Evolutionary conservation across 1,140 invertebrate genomes (phyloP).

Genomic region (Papilio helenus): DNA sequence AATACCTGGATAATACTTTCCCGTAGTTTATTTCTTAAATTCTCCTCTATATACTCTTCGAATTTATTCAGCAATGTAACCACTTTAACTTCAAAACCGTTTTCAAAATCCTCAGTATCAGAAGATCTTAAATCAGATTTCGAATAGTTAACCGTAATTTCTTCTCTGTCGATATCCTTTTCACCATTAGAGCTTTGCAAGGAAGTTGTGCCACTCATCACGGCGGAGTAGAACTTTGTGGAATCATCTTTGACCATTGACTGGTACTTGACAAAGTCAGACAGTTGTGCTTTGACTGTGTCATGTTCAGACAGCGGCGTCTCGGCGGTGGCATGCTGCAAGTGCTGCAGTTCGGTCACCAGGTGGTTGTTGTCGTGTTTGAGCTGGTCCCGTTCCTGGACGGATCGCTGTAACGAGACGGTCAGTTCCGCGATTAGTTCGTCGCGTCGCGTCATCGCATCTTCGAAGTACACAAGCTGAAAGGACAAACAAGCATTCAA

Average conservation of each 20-base stretch:
- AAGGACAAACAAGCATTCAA: constrained; percentile 73
- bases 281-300: constrained; percentile 72
- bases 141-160: constrained; percentile 74
- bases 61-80: constrained; percentile 72
- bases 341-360: constrained; percentile 84
- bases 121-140: constrained; percentile 70
- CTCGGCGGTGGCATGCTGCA: constrained; percentile 84
- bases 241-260: constrained; percentile 74
- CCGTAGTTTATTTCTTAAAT: constrained; percentile 76
- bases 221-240: constrained; percentile 73
- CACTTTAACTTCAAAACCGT: constrained; percentile 69
- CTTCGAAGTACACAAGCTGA: constrained; percentile 85
- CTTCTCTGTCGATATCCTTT: constrained; percentile 75
- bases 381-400: constrained; percentile 84
- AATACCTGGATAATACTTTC: constrained; percentile 82
- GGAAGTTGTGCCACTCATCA: constrained; percentile 66
- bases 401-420: constrained; percentile 84
- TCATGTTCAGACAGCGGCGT: constrained; percentile 79
- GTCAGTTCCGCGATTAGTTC: constrained; percentile 85
- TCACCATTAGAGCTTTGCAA: constrained; percentile 69
- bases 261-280: constrained; percentile 77
- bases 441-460: constrained; percentile 83
- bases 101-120: constrained; percentile 68
- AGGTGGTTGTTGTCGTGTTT: constrained; percentile 85
- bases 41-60: constrained; percentile 71